Percentiles rank a stretch among this genome's conserved stretches.
These are phyloP conservation scores for Lophotriccus pileatus DNA, from an alignment of 2,797 vertebrate species.

Conservation along the genomic window DNA sequence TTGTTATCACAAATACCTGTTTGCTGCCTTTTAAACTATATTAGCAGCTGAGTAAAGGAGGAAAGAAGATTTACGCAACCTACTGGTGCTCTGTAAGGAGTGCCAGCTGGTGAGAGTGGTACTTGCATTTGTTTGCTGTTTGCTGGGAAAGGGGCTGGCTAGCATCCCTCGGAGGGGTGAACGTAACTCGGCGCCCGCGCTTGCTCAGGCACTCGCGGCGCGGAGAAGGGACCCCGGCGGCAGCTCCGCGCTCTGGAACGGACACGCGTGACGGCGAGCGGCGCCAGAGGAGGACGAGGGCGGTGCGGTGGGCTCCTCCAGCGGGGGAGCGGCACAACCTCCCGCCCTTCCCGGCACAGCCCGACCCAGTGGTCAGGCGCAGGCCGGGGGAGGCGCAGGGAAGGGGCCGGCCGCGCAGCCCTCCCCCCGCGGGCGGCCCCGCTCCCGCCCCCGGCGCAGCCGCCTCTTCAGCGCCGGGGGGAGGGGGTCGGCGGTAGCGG, in stretches of 20 bases:
- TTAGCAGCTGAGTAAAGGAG: not conserved
- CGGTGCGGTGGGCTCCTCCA: accelerated
- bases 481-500: accelerated
- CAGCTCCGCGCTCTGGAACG: too few species aligned
- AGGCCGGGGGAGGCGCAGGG: not conserved
- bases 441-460: not conserved
- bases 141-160: too few species aligned
- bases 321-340: accelerated
- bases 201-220: accelerated
- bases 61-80: accelerated
- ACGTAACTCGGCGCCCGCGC: accelerated
- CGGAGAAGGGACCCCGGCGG: not conserved
- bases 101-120: accelerated
- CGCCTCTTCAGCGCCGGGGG: too few species aligned
- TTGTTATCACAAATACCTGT: not conserved
- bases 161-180: not conserved
- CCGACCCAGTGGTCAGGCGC: accelerated
- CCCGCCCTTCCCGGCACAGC: accelerated
- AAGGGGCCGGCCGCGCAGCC: not conserved
- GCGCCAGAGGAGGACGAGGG: accelerated
- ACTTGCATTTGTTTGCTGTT: accelerated
- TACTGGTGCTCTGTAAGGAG: accelerated
- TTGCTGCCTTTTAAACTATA: not conserved
- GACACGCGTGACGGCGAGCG: accelerated
- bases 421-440: not conserved